Percentiles rank a stretch among this genome's conserved stretches.
Conservation (phyloP, 2,113 vertebrate genomes). For the Callochromis pleurospilus region DNA sequence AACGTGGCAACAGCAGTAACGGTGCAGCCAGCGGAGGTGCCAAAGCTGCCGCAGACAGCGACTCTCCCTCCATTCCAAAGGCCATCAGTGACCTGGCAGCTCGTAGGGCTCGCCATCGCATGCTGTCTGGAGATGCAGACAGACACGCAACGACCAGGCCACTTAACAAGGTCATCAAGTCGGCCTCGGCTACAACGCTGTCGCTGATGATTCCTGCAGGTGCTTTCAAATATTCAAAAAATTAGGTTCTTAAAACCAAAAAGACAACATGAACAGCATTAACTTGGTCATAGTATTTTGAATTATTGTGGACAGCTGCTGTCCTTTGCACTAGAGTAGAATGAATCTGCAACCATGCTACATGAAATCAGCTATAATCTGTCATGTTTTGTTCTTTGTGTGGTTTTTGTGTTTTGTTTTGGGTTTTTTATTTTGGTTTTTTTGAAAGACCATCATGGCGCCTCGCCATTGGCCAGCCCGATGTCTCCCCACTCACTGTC, state of each 20-base stretch:
- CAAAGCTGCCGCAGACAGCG: slow-evolving; percentile 60
- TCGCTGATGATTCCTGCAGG: slow-evolving; percentile 96
- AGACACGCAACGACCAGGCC: slow-evolving; percentile 80
- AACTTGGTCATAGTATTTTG: not conserved
- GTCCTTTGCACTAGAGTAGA: not conserved
- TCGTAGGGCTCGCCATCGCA: slow-evolving; percentile 87
- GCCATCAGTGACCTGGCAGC: slow-evolving; percentile 95
- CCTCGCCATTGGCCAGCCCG: slow-evolving; percentile 92
- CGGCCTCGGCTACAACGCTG: slow-evolving; percentile 90
- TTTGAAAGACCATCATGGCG: slow-evolving; percentile 83
- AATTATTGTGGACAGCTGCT: not conserved
- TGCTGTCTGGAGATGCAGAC: slow-evolving; percentile 91
- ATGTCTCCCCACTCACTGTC: slow-evolving; percentile 97
- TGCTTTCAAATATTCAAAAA: slow-evolving; percentile 16
- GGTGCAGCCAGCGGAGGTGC: not conserved
- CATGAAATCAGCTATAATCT: not conserved
- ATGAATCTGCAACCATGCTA: not conserved
- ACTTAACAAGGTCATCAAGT: slow-evolving; percentile 98
- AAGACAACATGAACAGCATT: not conserved
- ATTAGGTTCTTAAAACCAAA: not conserved
- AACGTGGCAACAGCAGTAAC: slow-evolving; percentile 59
- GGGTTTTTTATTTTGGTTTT: rapidly evolving
- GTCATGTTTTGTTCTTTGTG: not conserved
- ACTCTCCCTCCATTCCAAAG: slow-evolving; percentile 81
- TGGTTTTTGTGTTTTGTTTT: not conserved